Percentiles rank a stretch among this genome's conserved stretches.
These are phyloP conservation scores for Vanessa tameamea DNA, from an alignment of 1,140 invertebrate species.

Conservation along the genomic window DNA sequence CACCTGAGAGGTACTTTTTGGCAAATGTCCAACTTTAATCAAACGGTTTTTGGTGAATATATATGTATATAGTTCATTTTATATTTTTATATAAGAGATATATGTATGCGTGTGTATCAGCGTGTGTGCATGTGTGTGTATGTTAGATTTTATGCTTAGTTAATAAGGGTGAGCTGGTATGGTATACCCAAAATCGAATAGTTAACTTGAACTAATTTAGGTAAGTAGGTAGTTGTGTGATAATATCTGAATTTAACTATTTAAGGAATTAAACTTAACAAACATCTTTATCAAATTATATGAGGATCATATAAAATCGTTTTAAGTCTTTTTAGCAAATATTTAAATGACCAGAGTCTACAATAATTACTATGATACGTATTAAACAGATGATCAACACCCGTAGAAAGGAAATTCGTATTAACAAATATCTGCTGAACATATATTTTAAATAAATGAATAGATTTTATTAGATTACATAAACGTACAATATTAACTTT, in stretches of 20 bases:
- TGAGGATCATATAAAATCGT: too few species aligned
- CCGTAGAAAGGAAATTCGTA: too few species aligned
- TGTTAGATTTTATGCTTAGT: not conserved
- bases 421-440: too few species aligned
- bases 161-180: not conserved
- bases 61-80: not conserved
- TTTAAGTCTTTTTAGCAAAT: too few species aligned
- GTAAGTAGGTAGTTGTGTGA: not conserved
- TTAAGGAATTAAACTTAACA: not conserved
- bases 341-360: too few species aligned
- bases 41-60: not conserved
- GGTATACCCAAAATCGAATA: not conserved
- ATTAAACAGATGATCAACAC: too few species aligned
- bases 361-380: too few species aligned
- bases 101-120: not conserved
- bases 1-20: slow-evolving; percentile 1
- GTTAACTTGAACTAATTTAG: not conserved
- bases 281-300: too few species aligned
- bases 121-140: not conserved
- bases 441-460: too few species aligned
- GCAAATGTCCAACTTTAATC: slow-evolving; percentile 2
- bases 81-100: not conserved
- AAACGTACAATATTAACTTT: too few species aligned
- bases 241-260: not conserved
- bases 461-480: too few species aligned